These are phyloP conservation scores for Orthosia gothica DNA, from an alignment of 2,888 invertebrate species.

Conservation along the genomic window DNA sequence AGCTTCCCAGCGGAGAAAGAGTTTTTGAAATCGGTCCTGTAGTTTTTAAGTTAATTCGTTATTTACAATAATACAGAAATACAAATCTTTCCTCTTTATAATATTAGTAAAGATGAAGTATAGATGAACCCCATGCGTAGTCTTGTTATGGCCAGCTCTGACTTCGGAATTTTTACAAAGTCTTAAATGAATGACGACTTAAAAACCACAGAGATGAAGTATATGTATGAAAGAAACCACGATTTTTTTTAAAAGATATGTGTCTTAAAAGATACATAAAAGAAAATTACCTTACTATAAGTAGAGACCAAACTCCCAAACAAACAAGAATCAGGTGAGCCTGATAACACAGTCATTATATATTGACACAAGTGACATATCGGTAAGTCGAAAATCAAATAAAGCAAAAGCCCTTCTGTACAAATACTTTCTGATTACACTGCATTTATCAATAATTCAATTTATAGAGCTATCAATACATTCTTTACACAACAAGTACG, in stretches of 20 bases:
- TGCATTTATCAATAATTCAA: conserved; percentile 29
- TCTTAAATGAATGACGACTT: too few species aligned
- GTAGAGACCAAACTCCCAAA: neutral
- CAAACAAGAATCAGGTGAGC: conserved; percentile 7
- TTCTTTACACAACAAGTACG: conserved; percentile 48
- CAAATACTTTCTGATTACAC: conserved; percentile 19
- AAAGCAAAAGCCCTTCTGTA: conserved; percentile 19
- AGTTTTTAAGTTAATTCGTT: too few species aligned
- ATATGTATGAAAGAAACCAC: neutral
- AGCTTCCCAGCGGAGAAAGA: too few species aligned
- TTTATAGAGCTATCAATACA: conserved; percentile 38
- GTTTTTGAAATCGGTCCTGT: too few species aligned
- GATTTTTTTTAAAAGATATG: too few species aligned
- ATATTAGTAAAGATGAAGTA: too few species aligned
- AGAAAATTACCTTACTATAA: neutral
- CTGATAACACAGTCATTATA: conserved; percentile 2
- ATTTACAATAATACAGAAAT: too few species aligned
- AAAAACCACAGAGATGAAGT: too few species aligned
- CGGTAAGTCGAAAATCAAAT: conserved; percentile 2
- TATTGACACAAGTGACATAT: conserved; percentile 22
- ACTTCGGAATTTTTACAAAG: neutral
- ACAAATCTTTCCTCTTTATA: too few species aligned
- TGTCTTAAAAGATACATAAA: neutral
- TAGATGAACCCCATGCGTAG: neutral
- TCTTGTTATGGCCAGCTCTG: neutral